Percentiles rank a stretch among this genome's conserved stretches.
Evolutionary conservation across 2,888 invertebrate species (phyloP).

Genomic region (Serrognathus titanus): DNA sequence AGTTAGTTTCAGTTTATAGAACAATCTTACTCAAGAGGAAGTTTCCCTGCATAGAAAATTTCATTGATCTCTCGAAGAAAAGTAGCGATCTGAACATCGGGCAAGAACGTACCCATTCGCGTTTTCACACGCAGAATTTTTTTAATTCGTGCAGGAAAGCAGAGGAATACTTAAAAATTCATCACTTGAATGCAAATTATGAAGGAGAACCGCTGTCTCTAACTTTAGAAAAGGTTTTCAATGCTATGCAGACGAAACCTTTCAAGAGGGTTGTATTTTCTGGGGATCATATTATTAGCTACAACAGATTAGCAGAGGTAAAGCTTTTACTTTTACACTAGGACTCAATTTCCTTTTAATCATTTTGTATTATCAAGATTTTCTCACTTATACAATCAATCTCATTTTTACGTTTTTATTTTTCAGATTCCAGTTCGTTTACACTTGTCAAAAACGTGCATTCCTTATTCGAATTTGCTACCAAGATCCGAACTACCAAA

Average conservation of each 20-base stretch:
- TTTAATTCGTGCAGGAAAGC: conserved; percentile 18
- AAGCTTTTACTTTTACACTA: conserved; percentile 5
- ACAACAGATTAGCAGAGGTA: conserved; percentile 35
- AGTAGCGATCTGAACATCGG: conserved; percentile 13
- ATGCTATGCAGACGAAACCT: conserved; percentile 20
- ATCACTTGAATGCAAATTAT: conserved; percentile 18
- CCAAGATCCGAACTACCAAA: conserved; percentile 35
- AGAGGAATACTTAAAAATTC: conserved; percentile 18
- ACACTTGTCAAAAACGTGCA: conserved; percentile 36
- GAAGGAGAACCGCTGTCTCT: conserved; percentile 28
- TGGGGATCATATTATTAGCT: conserved; percentile 38
- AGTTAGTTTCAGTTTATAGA: conserved; percentile 10
- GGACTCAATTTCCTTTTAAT: too few relatives aligned
- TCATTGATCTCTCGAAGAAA: conserved; percentile 22
- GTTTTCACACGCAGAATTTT: conserved; percentile 3
- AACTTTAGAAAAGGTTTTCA: conserved; percentile 21
- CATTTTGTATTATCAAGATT: too few relatives aligned
- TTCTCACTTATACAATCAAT: too few relatives aligned
- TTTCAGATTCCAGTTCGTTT: conserved; percentile 38
- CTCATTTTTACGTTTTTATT: background rate
- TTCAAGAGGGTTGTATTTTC: conserved; percentile 33
- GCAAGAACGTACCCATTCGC: background rate
- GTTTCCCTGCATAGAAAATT: conserved; percentile 16
- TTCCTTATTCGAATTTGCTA: conserved; percentile 35
- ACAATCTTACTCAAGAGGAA: conserved; percentile 5